Conservation (phyloP, 2,113 vertebrate genomes). For the Desmodus rotundus region DNA sequence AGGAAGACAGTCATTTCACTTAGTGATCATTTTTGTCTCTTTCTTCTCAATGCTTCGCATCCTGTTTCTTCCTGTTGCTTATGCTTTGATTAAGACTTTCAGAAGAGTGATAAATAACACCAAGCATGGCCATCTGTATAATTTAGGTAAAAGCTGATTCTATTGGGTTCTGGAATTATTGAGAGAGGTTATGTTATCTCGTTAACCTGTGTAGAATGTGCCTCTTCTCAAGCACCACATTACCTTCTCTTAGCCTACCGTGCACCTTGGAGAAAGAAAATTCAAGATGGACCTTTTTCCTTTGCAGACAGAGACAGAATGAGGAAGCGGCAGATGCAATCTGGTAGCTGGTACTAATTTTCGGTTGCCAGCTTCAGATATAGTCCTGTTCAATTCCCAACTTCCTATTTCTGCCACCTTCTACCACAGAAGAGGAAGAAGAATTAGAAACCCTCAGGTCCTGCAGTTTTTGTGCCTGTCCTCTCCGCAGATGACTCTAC, state of each 20-base stretch:
- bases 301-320: not conserved
- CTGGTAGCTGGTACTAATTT: not conserved
- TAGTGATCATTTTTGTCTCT: not conserved
- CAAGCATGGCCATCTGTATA: not conserved
- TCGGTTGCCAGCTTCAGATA: not conserved
- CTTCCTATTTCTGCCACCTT: slow-evolving; percentile 16
- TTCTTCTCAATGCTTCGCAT: not conserved
- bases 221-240: not conserved
- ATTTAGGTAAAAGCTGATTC: not conserved
- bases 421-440: not conserved
- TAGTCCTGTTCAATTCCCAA: not conserved
- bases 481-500: not conserved
- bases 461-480: not conserved
- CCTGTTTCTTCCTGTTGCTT: not conserved
- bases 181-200: not conserved
- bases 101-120: not conserved
- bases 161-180: not conserved
- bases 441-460: not conserved
- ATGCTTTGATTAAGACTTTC: not conserved
- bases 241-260: not conserved
- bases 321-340: not conserved
- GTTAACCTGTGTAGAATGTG: not conserved
- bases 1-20: not conserved
- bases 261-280: not conserved
- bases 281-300: not conserved